Percentiles rank a stretch among this genome's conserved stretches.
Evolutionary conservation across 2,797 vertebrate species (phyloP).

Genomic region (Sarcoramphus papa): DNA sequence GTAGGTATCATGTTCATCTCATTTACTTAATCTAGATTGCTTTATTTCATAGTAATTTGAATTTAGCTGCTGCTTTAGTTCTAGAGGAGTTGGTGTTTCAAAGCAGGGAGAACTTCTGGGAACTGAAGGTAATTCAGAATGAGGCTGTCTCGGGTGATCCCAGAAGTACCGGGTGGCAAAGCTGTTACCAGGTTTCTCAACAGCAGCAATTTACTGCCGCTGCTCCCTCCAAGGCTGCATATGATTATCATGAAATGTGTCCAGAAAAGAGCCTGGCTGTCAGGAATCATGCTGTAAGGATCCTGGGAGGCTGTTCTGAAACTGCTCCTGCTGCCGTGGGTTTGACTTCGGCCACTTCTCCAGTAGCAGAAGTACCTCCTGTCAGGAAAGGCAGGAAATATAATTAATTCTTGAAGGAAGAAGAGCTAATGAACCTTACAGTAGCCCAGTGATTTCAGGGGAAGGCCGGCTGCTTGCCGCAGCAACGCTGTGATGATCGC

Average conservation of each 20-base stretch:
- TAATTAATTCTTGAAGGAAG: neutral
- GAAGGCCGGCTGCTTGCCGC: neutral
- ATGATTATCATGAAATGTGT: accelerated
- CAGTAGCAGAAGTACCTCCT: neutral
- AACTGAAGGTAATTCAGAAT: neutral
- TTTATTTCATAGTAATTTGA: neutral
- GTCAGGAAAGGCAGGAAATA: neutral
- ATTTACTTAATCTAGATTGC: neutral
- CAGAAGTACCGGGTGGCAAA: neutral
- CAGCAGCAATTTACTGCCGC: accelerated
- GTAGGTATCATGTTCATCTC: neutral
- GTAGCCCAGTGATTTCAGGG: neutral
- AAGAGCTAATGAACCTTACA: accelerated
- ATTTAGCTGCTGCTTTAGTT: neutral
- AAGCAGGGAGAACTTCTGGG: neutral
- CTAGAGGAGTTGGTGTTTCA: neutral
- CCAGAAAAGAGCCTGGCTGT: neutral
- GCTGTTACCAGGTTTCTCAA: neutral
- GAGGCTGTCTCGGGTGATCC: accelerated
- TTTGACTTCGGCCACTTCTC: neutral
- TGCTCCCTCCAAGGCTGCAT: accelerated
- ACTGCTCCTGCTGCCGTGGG: accelerated
- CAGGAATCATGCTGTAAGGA: accelerated
- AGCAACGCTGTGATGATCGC: accelerated
- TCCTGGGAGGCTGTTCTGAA: neutral